These are phyloP conservation scores for Andrena praecox DNA, from an alignment of 2,888 invertebrate genomes.

Conservation along the genomic window DNA sequence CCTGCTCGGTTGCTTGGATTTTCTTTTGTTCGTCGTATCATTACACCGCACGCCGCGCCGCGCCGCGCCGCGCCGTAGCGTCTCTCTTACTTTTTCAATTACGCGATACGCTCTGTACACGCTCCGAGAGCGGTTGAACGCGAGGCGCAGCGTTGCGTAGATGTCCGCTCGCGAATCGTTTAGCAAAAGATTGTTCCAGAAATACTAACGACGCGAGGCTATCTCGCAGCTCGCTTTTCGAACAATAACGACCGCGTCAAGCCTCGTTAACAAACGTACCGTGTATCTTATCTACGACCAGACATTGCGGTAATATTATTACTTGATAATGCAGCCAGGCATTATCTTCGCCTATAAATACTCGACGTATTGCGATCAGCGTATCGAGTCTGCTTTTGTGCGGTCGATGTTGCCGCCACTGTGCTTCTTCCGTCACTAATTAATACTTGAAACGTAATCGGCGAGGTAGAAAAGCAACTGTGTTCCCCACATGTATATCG, in stretches of 20 bases:
- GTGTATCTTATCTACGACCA: slow-evolving; percentile 60
- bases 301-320: slow-evolving; percentile 62
- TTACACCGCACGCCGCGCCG: slow-evolving; percentile 18
- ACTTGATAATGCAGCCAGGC: slow-evolving; percentile 61
- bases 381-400: slow-evolving; percentile 21
- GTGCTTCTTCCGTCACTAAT: background rate
- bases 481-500: too few species aligned
- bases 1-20: slow-evolving; percentile 50
- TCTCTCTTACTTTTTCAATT: slow-evolving; percentile 14
- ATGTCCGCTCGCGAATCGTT: background rate
- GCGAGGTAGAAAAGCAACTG: too few species aligned
- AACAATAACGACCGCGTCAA: slow-evolving; percentile 28
- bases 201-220: slow-evolving; percentile 40
- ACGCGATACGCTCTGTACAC: background rate
- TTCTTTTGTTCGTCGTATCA: slow-evolving; percentile 57
- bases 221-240: slow-evolving; percentile 15
- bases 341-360: slow-evolving; percentile 64
- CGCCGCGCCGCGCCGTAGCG: background rate
- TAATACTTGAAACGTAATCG: background rate
- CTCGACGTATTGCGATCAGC: slow-evolving; percentile 29
- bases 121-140: too few species aligned
- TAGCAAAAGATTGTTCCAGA: slow-evolving; percentile 14
- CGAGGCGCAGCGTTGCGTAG: background rate
- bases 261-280: slow-evolving; percentile 39
- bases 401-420: background rate